Evolutionary conservation across 2,888 invertebrate species (phyloP), one percentile per base, ranked within the genome.

Genomic region (Lithophane ornitopus): DNA sequence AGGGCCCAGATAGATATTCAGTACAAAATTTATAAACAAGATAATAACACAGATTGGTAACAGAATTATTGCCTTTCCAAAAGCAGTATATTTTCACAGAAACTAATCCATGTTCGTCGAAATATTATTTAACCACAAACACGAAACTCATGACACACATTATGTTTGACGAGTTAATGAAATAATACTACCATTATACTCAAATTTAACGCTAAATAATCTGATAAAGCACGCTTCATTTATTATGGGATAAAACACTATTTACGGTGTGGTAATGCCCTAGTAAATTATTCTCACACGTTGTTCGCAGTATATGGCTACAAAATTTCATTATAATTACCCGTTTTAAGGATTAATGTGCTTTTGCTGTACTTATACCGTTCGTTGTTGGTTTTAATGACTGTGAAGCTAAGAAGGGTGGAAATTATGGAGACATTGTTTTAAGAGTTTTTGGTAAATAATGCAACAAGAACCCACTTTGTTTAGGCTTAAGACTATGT

Each of bases 261-360:
- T 86, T 82, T 80, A 86, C 78, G 63, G 72, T 76, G 76, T 74
- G 75, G 81, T 87, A 88, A 86, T 88, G 84, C 70, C 61, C 79
- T 69, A 74, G 78, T 88, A 87, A 89, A 89, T 90, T 86, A 87
- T 87, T 87, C 86, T 81, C 82, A 78, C 80, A 85, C 78, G 81
- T 82, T 81, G 77, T 85, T 82, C 81, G 69, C 76, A 70, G 73
- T 82, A 72, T 78, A 83, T 70, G 78, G 75, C 79, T 75, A 85
- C 85, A 85, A 88, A 90, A 90, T 88, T 89, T 86, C 72, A 88
- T 89, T 90, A 89, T 90, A 90, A 90, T 89, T 88, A 88, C 87
- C 84, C 82, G 76, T 84, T 87, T 83, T 89, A 88, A 86, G 89
- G 87, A 87, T 89, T 89, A 90, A 90, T 87, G 85, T 80, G 88